A percentile compares a stretch with the other conserved stretches of the same genome.
Conservation (phyloP, 2,888 invertebrate species). For the Lasioglossum morio region DNA sequence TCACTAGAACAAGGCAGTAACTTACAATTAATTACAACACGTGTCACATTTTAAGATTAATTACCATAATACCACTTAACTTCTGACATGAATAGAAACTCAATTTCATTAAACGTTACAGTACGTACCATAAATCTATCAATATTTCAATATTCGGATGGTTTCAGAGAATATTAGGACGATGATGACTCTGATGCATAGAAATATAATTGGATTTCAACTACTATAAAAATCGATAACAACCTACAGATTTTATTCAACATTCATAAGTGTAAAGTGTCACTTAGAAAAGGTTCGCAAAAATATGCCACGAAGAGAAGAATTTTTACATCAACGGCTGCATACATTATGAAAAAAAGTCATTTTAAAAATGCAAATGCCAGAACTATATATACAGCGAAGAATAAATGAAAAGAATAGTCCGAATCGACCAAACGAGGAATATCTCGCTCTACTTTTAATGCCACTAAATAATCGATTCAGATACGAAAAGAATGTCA, state of each 20-base stretch:
- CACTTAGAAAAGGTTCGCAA: not conserved
- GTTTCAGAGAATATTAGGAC: not conserved
- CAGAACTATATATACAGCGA: not conserved
- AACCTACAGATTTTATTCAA: not conserved
- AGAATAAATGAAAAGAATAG: not conserved
- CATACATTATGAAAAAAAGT: not conserved
- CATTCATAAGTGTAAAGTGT: not conserved
- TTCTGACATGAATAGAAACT: not conserved
- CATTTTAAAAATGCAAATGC: not conserved
- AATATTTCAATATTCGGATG: not conserved
- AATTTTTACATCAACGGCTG: not conserved
- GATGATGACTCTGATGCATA: not conserved
- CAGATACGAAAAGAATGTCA: not conserved
- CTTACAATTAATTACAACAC: not conserved
- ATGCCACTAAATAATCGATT: too few relatives aligned
- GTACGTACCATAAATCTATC: not conserved
- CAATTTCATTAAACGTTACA: not conserved
- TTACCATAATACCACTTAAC: not conserved
- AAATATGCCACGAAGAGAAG: not conserved
- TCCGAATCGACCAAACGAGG: not conserved
- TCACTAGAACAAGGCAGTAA: not conserved
- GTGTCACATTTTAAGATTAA: conserved; percentile 2
- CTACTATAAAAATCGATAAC: not conserved
- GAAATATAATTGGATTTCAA: not conserved
- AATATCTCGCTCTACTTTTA: not conserved